Evolutionary conservation across 2,113 vertebrate genomes (phyloP).

Genomic region (Delphinus delphis): DNA sequence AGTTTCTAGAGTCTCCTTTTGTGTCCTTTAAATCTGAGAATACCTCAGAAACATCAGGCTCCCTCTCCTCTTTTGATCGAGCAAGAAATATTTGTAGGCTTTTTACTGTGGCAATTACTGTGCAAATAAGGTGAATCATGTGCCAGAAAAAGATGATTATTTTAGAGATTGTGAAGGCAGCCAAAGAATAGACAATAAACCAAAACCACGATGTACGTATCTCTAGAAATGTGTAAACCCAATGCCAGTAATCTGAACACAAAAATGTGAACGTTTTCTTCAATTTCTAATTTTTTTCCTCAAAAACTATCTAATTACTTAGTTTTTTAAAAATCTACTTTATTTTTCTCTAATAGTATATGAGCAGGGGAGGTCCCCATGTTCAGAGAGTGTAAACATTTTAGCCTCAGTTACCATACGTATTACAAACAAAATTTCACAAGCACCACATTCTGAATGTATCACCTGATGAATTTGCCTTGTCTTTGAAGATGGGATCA

Average conservation of each 20-base stretch:
- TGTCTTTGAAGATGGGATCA: neutral
- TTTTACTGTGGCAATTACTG: neutral
- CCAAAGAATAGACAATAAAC: neutral
- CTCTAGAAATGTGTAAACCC: neutral
- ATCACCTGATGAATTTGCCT: neutral
- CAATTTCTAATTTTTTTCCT: neutral
- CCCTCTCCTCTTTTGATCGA: neutral
- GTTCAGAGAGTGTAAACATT: neutral
- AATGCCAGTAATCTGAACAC: neutral
- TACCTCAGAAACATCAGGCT: neutral
- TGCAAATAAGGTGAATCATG: neutral
- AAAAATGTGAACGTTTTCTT: neutral
- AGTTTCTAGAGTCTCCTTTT: neutral
- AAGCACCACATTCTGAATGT: neutral
- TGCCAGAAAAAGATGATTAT: neutral
- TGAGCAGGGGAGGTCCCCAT: neutral
- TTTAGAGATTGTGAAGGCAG: neutral
- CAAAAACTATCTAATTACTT: neutral
- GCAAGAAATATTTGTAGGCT: neutral
- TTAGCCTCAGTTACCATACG: neutral
- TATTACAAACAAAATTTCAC: neutral
- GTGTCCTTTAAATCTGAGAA: neutral
- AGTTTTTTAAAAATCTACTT: neutral
- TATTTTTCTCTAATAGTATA: conserved; percentile 8
- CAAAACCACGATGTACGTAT: neutral